Conservation (phyloP, 2,888 invertebrate species). For the Vannuccia rotundouncinata region DNA sequence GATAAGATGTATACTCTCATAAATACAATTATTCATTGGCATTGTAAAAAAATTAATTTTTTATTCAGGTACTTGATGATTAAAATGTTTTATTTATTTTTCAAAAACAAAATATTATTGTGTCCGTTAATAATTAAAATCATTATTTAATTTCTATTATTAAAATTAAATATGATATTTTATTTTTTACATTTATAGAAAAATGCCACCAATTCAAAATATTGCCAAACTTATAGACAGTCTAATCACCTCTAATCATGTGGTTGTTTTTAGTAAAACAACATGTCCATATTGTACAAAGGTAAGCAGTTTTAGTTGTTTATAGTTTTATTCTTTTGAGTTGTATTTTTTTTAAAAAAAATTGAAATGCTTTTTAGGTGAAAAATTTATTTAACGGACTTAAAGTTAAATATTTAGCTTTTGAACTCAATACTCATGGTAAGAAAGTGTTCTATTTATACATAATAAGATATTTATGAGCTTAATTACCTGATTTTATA, state of each 20-base stretch:
- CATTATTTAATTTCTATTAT: too few species aligned
- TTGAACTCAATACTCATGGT: neutral
- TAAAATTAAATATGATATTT: neutral
- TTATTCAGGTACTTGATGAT: too few species aligned
- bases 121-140: too few species aligned
- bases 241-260: constrained; percentile 52
- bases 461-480: neutral
- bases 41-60: too few species aligned
- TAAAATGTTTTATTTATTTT: too few species aligned
- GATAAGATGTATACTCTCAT: too few species aligned
- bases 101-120: too few species aligned
- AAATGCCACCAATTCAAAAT: neutral
- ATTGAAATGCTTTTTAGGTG: neutral
- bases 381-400: neutral
- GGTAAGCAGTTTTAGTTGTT: constrained; percentile 51
- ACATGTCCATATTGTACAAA: constrained; percentile 59
- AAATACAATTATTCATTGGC: too few species aligned
- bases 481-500: too few species aligned
- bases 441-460: neutral
- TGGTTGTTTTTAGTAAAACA: constrained; percentile 60
- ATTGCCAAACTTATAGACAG: constrained; percentile 40
- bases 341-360: neutral
- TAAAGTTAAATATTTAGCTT: neutral
- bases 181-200: neutral
- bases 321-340: neutral